Conservation (phyloP, 1,140 invertebrate species). For the Drosophila truncata region DNA sequence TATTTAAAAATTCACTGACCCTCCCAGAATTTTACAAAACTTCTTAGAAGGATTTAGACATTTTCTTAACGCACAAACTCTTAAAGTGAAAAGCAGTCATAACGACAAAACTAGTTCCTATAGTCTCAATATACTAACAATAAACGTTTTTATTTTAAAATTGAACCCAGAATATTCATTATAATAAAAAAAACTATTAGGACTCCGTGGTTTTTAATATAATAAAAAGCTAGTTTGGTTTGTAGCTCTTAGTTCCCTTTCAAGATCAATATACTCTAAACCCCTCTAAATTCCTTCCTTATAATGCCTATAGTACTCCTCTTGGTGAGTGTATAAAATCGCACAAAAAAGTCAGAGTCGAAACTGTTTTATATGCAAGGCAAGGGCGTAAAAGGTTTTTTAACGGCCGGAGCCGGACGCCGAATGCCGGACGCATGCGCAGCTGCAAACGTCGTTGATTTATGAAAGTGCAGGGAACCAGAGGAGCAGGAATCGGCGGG, state of each 20-base stretch:
- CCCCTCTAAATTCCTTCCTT: neutral
- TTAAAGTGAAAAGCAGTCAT: too few relatives aligned
- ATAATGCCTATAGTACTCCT: slow-evolving; percentile 14
- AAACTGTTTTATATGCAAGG: slow-evolving; percentile 83
- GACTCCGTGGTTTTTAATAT: too few relatives aligned
- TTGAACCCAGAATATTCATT: neutral
- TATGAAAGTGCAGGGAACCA: slow-evolving; percentile 81
- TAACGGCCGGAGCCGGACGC: slow-evolving; percentile 46
- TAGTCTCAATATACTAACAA: too few relatives aligned
- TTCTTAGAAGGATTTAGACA: neutral
- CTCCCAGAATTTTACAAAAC: neutral
- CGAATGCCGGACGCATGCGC: slow-evolving; percentile 66
- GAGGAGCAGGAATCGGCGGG: slow-evolving; percentile 13
- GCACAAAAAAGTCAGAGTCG: slow-evolving; percentile 45
- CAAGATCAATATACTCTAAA: neutral
- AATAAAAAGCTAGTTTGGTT: too few relatives aligned
- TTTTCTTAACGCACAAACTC: too few relatives aligned
- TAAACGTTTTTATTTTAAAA: neutral
- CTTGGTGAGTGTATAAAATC: slow-evolving; percentile 35
- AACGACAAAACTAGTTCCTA: too few relatives aligned
- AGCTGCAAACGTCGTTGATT: slow-evolving; percentile 82
- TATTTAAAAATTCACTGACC: neutral
- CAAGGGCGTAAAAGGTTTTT: slow-evolving; percentile 82
- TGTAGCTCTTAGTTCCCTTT: neutral
- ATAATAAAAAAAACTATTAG: neutral